These are phyloP conservation scores for Babyrousa celebensis DNA, from an alignment of 2,797 vertebrate genomes.

Conservation along the genomic window DNA sequence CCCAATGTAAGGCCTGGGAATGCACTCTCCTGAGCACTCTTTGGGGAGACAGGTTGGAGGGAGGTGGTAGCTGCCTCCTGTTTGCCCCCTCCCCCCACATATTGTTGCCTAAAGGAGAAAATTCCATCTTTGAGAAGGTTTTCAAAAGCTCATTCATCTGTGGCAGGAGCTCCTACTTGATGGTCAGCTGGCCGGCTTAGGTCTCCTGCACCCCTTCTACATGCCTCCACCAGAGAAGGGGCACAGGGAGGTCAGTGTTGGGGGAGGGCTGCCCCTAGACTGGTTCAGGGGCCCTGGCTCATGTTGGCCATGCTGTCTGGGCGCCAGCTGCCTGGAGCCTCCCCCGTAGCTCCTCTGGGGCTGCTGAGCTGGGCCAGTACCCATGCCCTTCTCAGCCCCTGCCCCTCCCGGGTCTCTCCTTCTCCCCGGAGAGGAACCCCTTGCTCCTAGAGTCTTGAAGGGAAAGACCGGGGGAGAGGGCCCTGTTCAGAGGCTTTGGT, in stretches of 20 bases:
- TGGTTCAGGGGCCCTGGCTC: background rate
- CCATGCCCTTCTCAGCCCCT: background rate
- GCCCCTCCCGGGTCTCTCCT: too few species aligned
- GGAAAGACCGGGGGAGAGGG: background rate
- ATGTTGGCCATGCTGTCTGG: background rate
- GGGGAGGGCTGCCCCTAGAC: background rate
- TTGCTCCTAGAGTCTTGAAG: background rate
- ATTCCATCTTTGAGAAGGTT: constrained; percentile 70
- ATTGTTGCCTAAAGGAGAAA: constrained; percentile 29
- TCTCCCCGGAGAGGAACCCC: background rate
- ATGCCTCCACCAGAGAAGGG: background rate
- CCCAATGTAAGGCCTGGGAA: background rate
- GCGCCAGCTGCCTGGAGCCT: background rate
- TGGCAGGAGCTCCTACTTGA: constrained; percentile 42
- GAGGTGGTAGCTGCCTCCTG: background rate
- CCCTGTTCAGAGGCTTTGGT: background rate
- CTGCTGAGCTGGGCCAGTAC: background rate
- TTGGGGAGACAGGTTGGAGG: background rate
- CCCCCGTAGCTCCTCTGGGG: background rate
- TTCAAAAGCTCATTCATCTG: constrained; percentile 64
- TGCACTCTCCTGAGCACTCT: background rate
- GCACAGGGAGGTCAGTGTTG: background rate
- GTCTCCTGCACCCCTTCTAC: background rate
- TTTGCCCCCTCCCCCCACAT: background rate
- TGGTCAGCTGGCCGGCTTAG: background rate